phyloP scores from a whole-genome alignment of 2,113 vertebrate species.

The Muntiacus muntjak region DNA sequence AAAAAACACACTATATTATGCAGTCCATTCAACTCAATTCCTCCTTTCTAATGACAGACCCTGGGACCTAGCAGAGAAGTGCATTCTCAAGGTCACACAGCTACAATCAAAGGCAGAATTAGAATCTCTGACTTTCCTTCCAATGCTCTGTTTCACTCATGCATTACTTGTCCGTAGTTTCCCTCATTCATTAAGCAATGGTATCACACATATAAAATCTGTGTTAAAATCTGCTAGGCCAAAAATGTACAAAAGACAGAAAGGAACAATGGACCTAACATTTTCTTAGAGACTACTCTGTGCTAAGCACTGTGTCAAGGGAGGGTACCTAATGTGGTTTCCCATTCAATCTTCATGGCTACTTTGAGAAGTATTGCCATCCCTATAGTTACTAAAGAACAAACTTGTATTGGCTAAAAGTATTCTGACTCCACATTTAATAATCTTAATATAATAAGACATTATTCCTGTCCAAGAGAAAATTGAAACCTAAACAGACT shows the following conservation, averaged over 20 bases:
- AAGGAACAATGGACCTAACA: not conserved
- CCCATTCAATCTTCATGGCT: not conserved
- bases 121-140: not conserved
- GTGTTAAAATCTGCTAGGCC: not conserved
- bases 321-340: not conserved
- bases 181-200: not conserved
- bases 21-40: not conserved
- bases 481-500: not conserved
- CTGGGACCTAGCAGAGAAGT: not conserved
- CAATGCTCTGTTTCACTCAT: not conserved
- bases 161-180: not conserved
- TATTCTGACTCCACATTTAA: not conserved
- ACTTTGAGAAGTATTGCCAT: not conserved
- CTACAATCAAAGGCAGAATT: not conserved
- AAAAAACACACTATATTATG: not conserved
- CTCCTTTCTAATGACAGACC: not conserved
- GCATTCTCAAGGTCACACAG: not conserved
- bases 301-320: not conserved
- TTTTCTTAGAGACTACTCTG: not conserved
- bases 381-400: not conserved
- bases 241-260: not conserved
- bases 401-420: not conserved
- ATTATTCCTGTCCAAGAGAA: not conserved
- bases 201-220: not conserved
- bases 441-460: not conserved